Conservation (phyloP, 1,140 invertebrate species). For the Chironomus striatipennis region DNA sequence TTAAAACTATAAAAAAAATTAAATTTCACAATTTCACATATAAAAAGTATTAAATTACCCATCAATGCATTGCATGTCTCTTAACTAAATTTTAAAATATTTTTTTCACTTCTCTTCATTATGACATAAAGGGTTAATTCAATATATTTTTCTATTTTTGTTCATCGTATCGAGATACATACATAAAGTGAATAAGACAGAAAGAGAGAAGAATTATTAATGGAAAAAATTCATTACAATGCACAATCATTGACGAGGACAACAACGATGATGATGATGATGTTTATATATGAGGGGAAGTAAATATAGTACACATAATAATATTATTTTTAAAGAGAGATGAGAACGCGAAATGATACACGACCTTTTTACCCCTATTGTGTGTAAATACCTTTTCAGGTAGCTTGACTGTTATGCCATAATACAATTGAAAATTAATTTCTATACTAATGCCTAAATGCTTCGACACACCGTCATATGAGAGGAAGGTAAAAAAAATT, state of each 20-base stretch:
- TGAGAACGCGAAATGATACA: slow-evolving; percentile 18
- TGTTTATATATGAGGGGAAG: not conserved
- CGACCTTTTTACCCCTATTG: slow-evolving; percentile 16
- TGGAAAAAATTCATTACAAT: slow-evolving; percentile 22
- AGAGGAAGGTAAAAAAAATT: too few species aligned
- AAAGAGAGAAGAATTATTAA: slow-evolving; percentile 18
- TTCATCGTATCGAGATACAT: not conserved
- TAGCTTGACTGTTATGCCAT: not conserved
- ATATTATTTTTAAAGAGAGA: not conserved
- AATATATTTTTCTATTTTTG: not conserved
- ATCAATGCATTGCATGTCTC: not conserved
- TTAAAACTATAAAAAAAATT: too few species aligned
- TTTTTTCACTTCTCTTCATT: too few species aligned
- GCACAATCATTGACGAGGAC: not conserved
- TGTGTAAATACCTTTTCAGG: slow-evolving; percentile 10
- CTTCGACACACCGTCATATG: not conserved
- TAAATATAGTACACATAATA: not conserved
- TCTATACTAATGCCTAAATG: slow-evolving; percentile 5
- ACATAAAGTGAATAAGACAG: too few species aligned
- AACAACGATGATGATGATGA: not conserved
- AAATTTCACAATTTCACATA: too few species aligned
- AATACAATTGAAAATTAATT: slow-evolving; percentile 23
- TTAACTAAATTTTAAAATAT: not conserved
- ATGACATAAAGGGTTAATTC: not conserved
- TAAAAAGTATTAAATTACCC: not conserved